Evolutionary conservation across 2,797 vertebrate species (phyloP).

Genomic region (Garrulus glandarius): DNA sequence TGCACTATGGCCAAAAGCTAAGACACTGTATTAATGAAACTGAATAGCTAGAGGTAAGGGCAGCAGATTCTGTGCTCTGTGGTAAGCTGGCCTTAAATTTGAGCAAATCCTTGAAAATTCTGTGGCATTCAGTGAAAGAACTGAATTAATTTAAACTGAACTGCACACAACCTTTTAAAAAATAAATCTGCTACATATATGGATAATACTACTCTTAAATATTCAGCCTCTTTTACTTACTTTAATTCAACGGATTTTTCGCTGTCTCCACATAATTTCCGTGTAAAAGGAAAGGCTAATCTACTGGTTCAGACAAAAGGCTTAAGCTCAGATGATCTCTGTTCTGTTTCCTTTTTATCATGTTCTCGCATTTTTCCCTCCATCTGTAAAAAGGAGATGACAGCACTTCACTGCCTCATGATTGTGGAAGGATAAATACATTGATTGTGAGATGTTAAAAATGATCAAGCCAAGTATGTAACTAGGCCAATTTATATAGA

Average conservation of each 20-base stretch:
- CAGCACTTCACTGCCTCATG: background rate
- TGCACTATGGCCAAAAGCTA: background rate
- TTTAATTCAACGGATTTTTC: slow-evolving; percentile 38
- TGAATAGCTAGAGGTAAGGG: background rate
- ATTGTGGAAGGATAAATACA: slow-evolving; percentile 7
- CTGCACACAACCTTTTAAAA: slow-evolving; percentile 35
- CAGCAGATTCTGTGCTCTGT: background rate
- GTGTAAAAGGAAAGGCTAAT: slow-evolving; percentile 1
- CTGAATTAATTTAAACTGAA: slow-evolving; percentile 35
- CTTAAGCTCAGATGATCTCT: slow-evolving; percentile 21
- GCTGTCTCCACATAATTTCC: slow-evolving; percentile 7
- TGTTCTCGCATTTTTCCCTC: background rate
- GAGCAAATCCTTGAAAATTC: slow-evolving; percentile 11
- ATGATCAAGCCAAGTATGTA: background rate
- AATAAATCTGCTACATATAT: slow-evolving; percentile 4
- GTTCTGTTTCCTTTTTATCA: slow-evolving; percentile 15
- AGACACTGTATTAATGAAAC: background rate
- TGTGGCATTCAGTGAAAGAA: background rate
- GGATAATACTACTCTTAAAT: slow-evolving; percentile 30
- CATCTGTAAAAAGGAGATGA: slow-evolving; percentile 22
- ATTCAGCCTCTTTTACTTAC: background rate
- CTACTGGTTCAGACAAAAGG: slow-evolving; percentile 43
- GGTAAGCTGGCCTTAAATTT: slow-evolving; percentile 9
- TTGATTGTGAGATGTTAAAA: background rate
- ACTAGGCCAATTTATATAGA: background rate